Evolutionary conservation across 2,797 vertebrate species (phyloP), one percentile per base, ranked within the genome.

Genomic region (Atherinosoma microstoma): DNA sequence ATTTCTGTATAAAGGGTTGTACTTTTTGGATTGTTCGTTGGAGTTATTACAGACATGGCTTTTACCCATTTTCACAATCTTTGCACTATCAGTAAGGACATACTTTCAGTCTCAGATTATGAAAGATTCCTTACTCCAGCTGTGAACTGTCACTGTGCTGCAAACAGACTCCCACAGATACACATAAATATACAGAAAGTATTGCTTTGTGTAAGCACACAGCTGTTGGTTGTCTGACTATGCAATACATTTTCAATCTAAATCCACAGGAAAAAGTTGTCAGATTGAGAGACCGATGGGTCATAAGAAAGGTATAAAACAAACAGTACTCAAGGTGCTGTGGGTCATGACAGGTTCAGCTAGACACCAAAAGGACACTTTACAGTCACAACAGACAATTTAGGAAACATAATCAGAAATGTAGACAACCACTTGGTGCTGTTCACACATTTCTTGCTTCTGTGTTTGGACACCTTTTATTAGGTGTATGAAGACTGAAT

Each of bases 51-150:
- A 10, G 32, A 40, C 0, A 34, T 34, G 3, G 65, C 35, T 51
- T 67, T 54, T 9, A 27, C n/a, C 53, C 4, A 34, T 58, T 70
- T 54, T 32, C 34, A 67, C 51, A 20, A 64, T 22, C 9, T 29
- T 40, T 68, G 65, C 8, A 49, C 27, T 10, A 34, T 70, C 7
- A 35, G 9, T 58, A 35, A 30, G 13, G 6, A 7, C 4, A 15
- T 51, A 22, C 69, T 73, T 79, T 63, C 34, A 62, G 38, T 3
- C 5, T 65, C 38, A 22, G n/a, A 74, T 61, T 6, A 5, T 22
- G 24, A 0, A 7, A 59, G 73, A 78, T 84, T 87, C 73, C 67
- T 56, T n/a, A 2, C 34, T 59, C 71, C 86, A 89, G 85, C 87
- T 88, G 88, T 80, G 70, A 78, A 24, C 47, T 63, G 58, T 88